phyloP scores from a whole-genome alignment of 2,888 invertebrate species.

The Conops quadrifasciatus region DNA sequence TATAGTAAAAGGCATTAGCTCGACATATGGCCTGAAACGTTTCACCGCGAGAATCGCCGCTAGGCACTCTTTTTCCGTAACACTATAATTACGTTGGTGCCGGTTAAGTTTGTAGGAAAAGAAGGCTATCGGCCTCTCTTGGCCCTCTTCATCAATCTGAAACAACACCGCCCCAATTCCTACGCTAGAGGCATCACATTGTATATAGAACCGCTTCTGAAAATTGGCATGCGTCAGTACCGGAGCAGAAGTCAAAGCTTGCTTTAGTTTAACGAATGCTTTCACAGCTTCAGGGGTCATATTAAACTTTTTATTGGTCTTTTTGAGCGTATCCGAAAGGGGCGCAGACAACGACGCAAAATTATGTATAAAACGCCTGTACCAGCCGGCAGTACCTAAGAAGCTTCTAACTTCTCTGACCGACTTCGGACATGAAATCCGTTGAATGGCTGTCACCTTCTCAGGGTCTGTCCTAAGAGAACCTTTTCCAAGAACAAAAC shows the following conservation, averaged over 20 bases:
- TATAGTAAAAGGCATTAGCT: too few relatives aligned
- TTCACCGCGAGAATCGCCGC: too few relatives aligned
- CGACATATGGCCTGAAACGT: too few relatives aligned
- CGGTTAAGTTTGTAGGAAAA: background rate
- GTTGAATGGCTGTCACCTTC: background rate
- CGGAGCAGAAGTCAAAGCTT: too few relatives aligned
- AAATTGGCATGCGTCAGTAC: background rate
- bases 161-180: background rate
- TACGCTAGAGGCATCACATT: conserved; percentile 2
- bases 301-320: background rate
- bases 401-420: background rate
- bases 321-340: background rate
- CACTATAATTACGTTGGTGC: too few relatives aligned
- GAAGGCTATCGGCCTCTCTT: background rate
- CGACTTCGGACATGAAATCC: background rate
- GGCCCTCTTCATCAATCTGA: background rate
- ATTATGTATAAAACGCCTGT: background rate
- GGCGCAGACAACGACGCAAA: background rate
- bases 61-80: too few relatives aligned
- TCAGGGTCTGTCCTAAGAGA: too few relatives aligned
- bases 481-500: background rate
- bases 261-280: conserved; percentile 8
- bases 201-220: background rate
- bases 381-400: conserved; percentile 1
- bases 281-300: background rate